Evolutionary conservation across 2,888 invertebrate species (phyloP), one percentile per base, ranked within the genome.

Genomic region (Psylliodes chrysocephalus): DNA sequence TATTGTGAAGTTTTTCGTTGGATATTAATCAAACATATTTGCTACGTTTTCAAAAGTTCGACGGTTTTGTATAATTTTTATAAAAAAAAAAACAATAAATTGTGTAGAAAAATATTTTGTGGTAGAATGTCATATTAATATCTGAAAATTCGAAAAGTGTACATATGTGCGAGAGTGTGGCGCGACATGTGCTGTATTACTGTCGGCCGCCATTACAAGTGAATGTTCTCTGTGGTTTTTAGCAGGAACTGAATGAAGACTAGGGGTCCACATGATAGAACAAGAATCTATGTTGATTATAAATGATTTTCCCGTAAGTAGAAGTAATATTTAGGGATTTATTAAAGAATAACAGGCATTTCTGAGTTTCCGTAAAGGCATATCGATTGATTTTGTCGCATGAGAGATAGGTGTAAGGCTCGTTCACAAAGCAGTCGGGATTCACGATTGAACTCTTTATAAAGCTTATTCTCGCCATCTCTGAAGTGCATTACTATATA

Each of bases 251-350:
- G 81, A 79, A 81, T 80, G 81, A 80, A 81, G 81, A 80, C 80
- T 79, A 78, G 79, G 77, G 78, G 77, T 77, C 66, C 77, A 74
- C 77, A 81, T 81, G 80, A 77, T 79, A 79, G 79, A 80, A 79
- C 80, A 80, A 78, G 79, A 78, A 81, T 79, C 78, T 78, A 80
- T 75, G 78, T 74, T 75, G 75, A 75, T 77, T 79, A 78, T 78
- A 80, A 79, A 79, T 78, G 79, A 77, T 80, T 81, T 82, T 80
- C 79, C 81, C 81, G 82, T 82, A 78, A 82, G 82, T 82, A 80
- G 66, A 71, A 67, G 6, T n/a, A 67, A 71, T 61, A 70, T 72
- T 67, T 57, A 60, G 55, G 35, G 51, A 42, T 22, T 14, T 38
- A 38, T 66, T 69, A 68, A 71, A 69, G 67, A 68, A 68, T 68